Evolutionary conservation across 2,888 invertebrate species (phyloP).

Genomic region (Toxonevra muliebris): DNA sequence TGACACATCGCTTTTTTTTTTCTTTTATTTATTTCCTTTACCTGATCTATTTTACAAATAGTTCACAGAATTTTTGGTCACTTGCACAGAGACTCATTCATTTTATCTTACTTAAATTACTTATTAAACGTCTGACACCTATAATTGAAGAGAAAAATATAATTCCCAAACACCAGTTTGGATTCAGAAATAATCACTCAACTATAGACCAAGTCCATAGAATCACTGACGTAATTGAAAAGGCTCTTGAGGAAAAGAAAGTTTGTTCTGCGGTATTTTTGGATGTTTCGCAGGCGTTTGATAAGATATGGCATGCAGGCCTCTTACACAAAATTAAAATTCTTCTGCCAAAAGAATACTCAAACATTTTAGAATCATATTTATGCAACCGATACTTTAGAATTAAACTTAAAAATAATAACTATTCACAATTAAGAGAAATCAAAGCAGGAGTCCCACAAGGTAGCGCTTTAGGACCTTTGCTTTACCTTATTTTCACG

Average conservation of each 20-base stretch:
- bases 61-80: not conserved
- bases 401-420: too few species aligned
- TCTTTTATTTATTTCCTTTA: not conserved
- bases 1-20: slow-evolving; percentile 5
- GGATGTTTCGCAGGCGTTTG: slow-evolving; percentile 30
- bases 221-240: slow-evolving; percentile 21
- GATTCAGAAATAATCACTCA: slow-evolving; percentile 32
- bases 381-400: too few species aligned
- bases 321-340: too few species aligned
- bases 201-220: slow-evolving; percentile 27
- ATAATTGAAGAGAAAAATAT: not conserved
- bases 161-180: slow-evolving; percentile 27
- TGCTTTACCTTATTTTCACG: too few species aligned
- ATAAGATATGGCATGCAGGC: not conserved
- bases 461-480: too few species aligned
- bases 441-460: too few species aligned
- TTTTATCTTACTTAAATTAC: too few species aligned
- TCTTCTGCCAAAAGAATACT: too few species aligned
- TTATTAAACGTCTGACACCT: not conserved
- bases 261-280: slow-evolving; percentile 30
- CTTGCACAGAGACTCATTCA: slow-evolving; percentile 1
- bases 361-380: too few species aligned
- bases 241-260: slow-evolving; percentile 26
- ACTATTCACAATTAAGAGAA: too few species aligned
- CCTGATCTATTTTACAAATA: slow-evolving; percentile 1